These are phyloP conservation scores for Drosophila sulfurigaster DNA, from an alignment of 1,140 invertebrate species.

Conservation along the genomic window DNA sequence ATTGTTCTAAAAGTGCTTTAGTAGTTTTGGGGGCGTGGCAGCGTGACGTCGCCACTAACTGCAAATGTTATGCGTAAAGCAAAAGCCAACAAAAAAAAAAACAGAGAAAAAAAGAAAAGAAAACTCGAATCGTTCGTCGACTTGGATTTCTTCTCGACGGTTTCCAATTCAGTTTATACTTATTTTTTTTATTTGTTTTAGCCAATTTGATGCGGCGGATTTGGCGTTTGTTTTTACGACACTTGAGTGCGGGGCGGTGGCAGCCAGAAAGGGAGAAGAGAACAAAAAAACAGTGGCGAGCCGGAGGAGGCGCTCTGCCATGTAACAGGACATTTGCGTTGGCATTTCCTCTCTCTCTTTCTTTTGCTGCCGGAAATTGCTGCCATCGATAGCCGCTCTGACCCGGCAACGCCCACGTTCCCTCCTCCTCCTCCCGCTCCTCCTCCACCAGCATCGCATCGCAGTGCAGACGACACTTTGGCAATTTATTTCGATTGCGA, in stretches of 20 bases:
- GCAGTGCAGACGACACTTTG: slow-evolving; percentile 71
- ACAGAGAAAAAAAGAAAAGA: slow-evolving; percentile 22
- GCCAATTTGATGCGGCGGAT: slow-evolving; percentile 75
- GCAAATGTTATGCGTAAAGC: slow-evolving; percentile 66
- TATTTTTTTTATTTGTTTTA: slow-evolving; percentile 46
- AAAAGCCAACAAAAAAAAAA: slow-evolving; percentile 14
- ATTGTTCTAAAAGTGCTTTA: slow-evolving; percentile 59
- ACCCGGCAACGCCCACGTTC: slow-evolving; percentile 26
- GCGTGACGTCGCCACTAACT: slow-evolving; percentile 51
- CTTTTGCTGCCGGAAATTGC: slow-evolving; percentile 66
- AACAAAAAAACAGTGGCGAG: neutral
- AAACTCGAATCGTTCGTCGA: slow-evolving; percentile 17
- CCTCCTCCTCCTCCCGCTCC: slow-evolving; percentile 17
- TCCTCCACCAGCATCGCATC: slow-evolving; percentile 7
- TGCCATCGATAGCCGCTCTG: slow-evolving; percentile 72
- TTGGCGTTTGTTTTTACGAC: slow-evolving; percentile 80
- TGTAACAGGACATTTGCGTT: slow-evolving; percentile 64
- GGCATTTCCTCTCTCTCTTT: slow-evolving; percentile 15
- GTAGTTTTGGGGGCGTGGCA: slow-evolving; percentile 54
- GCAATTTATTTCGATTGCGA: slow-evolving; percentile 76
- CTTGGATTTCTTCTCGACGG: slow-evolving; percentile 25
- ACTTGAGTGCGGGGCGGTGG: slow-evolving; percentile 16
- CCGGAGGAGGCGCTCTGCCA: slow-evolving; percentile 55
- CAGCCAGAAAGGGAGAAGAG: neutral
- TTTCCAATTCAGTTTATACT: slow-evolving; percentile 66